A percentile compares a stretch with the other conserved stretches of the same genome.
phyloP scores from a whole-genome alignment of 2,113 vertebrate species.

The Gadus macrocephalus region DNA sequence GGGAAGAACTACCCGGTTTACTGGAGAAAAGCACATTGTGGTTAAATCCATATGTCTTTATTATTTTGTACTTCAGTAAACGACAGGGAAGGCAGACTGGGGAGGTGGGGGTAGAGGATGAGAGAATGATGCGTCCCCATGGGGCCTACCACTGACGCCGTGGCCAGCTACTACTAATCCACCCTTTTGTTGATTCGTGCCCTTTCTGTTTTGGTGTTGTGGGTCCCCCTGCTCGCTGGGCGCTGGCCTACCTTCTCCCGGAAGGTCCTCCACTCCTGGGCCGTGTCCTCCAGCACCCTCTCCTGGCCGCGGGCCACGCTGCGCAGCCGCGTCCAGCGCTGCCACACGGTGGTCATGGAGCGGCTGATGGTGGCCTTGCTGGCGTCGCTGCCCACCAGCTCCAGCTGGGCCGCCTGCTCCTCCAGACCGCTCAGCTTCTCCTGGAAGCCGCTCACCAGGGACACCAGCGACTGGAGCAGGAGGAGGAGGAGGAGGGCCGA shows the following conservation, averaged over 20 bases:
- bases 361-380: conserved; percentile 90
- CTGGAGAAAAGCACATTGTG: too few relatives aligned
- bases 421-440: conserved; percentile 86
- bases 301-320: conserved; percentile 89
- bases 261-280: conserved; percentile 86
- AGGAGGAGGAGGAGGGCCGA: neutral
- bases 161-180: too few relatives aligned
- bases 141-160: too few relatives aligned
- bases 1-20: too few relatives aligned
- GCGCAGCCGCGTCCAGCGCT: conserved; percentile 88
- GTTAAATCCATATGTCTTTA: too few relatives aligned
- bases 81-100: too few relatives aligned
- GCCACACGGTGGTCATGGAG: conserved; percentile 92
- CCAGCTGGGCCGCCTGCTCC: conserved; percentile 80
- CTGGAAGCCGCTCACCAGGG: conserved; percentile 84
- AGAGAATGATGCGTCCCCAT: too few relatives aligned
- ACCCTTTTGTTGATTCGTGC: too few relatives aligned
- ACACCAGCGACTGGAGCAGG: conserved; percentile 76
- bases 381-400: conserved; percentile 83
- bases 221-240: too few relatives aligned
- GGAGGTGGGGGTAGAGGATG: too few relatives aligned
- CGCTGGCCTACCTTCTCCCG: conserved; percentile 77
- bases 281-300: conserved; percentile 85
- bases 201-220: too few relatives aligned
- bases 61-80: too few relatives aligned